Percentiles rank a stretch among this genome's conserved stretches.
Evolutionary conservation across 2,888 invertebrate genomes (phyloP).

Genomic region (Apodemia duryi): DNA sequence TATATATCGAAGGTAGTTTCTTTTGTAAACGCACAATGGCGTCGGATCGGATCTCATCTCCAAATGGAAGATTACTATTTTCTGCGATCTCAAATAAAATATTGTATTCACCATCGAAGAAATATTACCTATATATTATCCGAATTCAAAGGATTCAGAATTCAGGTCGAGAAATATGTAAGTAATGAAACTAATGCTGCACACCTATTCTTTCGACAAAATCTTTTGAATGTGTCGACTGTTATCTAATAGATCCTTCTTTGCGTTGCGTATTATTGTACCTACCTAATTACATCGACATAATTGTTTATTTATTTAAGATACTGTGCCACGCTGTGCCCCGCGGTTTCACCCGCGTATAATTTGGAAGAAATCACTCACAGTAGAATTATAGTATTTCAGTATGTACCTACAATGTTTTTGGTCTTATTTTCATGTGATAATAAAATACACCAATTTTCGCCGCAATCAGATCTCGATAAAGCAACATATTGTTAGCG

Average conservation of each 20-base stretch:
- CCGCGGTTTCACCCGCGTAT: too few relatives aligned
- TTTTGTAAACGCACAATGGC: conserved; percentile 49
- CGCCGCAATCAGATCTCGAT: too few relatives aligned
- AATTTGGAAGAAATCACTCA: too few relatives aligned
- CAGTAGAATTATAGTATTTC: too few relatives aligned
- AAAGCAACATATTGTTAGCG: too few relatives aligned
- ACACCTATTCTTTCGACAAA: background rate
- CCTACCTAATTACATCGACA: background rate
- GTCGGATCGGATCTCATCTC: conserved; percentile 48
- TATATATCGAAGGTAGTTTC: conserved; percentile 40
- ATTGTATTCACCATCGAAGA: conserved; percentile 34
- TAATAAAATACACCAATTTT: too few relatives aligned
- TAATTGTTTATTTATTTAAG: too few relatives aligned
- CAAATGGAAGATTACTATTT: conserved; percentile 51
- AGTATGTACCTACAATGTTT: too few relatives aligned
- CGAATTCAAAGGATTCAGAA: conserved; percentile 12
- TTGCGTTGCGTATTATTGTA: background rate
- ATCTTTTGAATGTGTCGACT: conserved; percentile 4
- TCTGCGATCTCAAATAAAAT: conserved; percentile 43
- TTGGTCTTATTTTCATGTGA: too few relatives aligned
- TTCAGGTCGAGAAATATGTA: conserved; percentile 6
- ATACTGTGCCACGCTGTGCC: too few relatives aligned
- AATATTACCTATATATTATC: conserved; percentile 10
- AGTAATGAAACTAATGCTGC: conserved; percentile 9
- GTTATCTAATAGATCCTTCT: background rate